A percentile compares a stretch with the other conserved stretches of the same genome.
phyloP scores from a whole-genome alignment of 2,797 vertebrate species.

The Acomys russatus region DNA sequence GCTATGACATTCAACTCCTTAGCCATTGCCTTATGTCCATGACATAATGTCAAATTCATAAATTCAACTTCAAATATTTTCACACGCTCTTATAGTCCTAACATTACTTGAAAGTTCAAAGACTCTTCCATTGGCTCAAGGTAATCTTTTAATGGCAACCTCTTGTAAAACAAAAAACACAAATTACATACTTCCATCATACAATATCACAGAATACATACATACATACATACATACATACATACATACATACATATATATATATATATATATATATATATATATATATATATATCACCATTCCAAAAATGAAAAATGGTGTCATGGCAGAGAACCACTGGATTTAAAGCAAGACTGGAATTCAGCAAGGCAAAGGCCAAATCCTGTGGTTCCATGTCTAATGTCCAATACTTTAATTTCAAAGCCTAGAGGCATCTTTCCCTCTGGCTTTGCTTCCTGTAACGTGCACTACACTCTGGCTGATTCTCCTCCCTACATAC shows the following conservation, averaged over 20 bases:
- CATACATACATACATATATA: too few species aligned
- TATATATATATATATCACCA: background rate
- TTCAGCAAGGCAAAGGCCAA: background rate
- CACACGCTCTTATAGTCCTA: background rate
- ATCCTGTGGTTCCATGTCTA: background rate
- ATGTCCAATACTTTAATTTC: background rate
- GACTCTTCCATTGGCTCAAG: background rate
- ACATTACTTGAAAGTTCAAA: background rate
- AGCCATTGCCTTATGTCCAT: background rate
- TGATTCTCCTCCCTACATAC: background rate
- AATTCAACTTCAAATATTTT: background rate
- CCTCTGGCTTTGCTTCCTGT: background rate
- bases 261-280: too few species aligned
- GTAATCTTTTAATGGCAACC: background rate
- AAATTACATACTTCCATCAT: background rate
- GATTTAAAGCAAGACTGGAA: background rate
- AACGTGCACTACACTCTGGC: too few species aligned
- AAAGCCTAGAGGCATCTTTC: background rate
- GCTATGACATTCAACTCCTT: background rate
- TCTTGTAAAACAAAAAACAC: background rate
- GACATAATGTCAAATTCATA: background rate
- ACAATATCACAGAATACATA: background rate
- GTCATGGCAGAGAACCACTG: too few species aligned
- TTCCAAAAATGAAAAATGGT: too few species aligned
- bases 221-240: too few species aligned